Conservation (phyloP, 1,140 invertebrate genomes). For the Telenomus remus region DNA sequence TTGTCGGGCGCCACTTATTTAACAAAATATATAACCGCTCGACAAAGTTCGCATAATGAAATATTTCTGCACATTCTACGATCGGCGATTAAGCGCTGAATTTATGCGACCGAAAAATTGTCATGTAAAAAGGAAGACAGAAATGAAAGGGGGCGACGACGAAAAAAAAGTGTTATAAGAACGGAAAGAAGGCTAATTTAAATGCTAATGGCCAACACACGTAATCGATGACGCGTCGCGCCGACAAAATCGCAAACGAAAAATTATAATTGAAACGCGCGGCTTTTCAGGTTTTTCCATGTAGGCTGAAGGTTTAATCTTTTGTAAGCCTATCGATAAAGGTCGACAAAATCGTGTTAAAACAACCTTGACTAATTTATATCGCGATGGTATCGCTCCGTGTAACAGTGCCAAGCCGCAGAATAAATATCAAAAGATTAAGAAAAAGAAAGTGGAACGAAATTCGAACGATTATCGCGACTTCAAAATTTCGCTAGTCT, state of each 20-base stretch:
- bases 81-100: constrained; percentile 1
- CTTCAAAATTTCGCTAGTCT: background rate
- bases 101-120: background rate
- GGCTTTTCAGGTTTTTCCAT: constrained; percentile 21
- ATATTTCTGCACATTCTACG: constrained; percentile 2
- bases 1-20: constrained; percentile 1
- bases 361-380: constrained; percentile 53
- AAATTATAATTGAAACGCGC: constrained; percentile 37
- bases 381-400: constrained; percentile 41
- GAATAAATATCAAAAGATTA: constrained; percentile 47
- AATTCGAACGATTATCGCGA: constrained; percentile 35
- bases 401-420: constrained; percentile 10
- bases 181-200: constrained; percentile 1
- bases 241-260: constrained; percentile 23
- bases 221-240: constrained; percentile 28
- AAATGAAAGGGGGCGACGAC: background rate
- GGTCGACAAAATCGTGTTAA: constrained; percentile 59
- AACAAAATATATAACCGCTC: background rate
- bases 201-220: background rate
- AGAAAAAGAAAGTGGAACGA: constrained; percentile 10
- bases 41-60: constrained; percentile 1
- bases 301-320: constrained; percentile 35
- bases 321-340: constrained; percentile 57
- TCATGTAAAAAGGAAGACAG: background rate
- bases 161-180: background rate